These are phyloP conservation scores for Bradypodion ventrale DNA, from an alignment of 2,797 vertebrate species.

Conservation along the genomic window DNA sequence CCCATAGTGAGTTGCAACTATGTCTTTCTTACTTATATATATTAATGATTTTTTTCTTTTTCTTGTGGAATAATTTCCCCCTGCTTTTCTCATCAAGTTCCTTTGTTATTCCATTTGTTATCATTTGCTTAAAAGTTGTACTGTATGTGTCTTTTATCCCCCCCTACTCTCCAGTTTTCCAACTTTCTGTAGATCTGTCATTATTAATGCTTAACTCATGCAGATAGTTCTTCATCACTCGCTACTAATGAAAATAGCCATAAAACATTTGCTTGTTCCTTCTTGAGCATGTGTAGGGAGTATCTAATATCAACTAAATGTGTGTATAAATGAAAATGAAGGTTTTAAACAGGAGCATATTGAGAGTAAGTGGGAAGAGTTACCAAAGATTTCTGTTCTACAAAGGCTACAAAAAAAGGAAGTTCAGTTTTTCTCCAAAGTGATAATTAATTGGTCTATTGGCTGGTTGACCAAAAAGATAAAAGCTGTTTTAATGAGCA, in stretches of 20 bases:
- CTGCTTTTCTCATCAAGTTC: slow-evolving; percentile 33
- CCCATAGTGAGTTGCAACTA: slow-evolving; percentile 13
- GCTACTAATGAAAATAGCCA: slow-evolving; percentile 11
- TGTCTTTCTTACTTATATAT: slow-evolving; percentile 20
- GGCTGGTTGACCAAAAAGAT: neutral
- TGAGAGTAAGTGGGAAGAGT: slow-evolving; percentile 20
- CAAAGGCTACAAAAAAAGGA: neutral
- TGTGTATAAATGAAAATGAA: slow-evolving; percentile 33
- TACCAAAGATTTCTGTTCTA: neutral
- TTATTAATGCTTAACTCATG: slow-evolving; percentile 36
- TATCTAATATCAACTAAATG: neutral
- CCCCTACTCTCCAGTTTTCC: slow-evolving; percentile 9
- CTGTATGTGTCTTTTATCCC: slow-evolving; percentile 40
- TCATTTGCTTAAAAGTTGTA: slow-evolving; percentile 37
- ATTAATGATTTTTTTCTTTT: slow-evolving; percentile 3
- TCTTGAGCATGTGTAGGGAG: neutral
- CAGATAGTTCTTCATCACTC: neutral
- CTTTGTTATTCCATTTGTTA: slow-evolving; percentile 45
- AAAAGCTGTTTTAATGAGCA: neutral
- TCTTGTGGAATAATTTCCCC: slow-evolving; percentile 8
- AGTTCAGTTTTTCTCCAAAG: neutral
- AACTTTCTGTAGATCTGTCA: slow-evolving; percentile 4
- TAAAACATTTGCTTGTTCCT: neutral
- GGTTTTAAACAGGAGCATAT: slow-evolving; percentile 11
- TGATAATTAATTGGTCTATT: no score